Evolutionary conservation across 2,888 invertebrate species (phyloP), one percentile per base, ranked within the genome.

Genomic region (Rutpela maculata): DNA sequence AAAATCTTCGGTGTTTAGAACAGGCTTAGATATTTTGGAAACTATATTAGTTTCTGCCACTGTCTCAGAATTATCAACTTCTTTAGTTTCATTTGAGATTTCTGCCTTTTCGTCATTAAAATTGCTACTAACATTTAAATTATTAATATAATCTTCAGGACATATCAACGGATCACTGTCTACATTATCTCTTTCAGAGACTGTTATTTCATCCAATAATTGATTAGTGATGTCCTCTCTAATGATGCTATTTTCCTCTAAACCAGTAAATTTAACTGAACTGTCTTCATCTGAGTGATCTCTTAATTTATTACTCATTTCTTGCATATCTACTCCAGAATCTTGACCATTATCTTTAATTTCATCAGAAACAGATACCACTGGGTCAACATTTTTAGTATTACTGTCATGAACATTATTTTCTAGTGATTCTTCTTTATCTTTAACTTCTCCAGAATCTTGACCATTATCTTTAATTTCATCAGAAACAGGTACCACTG

Each of bases 351-450:
- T n/a, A n/a, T 50, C 50, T n/a, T 50, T 50, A 50, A 6, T 67
- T 67, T 67, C 55, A 63, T 6, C 63, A 55, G 67, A 19, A 43
- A 65, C 12, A 2, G n/a, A 6, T 65, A 22, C 31, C 22, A 43
- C 43, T 43, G 43, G 11, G 11, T 18, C 19, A 62, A 26, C 31
- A 19, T 65, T 43, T 65, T 18, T 22, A 15, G 0, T 50, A 4
- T n/a, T 50, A 50, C 7, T 50, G n/a, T n/a, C 6, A 50, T 15
- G 50, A n/a, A 0, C 3, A 50, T 15, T n/a, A 50, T 6, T 50
- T 15, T 50, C 50, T 50, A n/a, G 50, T n/a, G n/a, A 15, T 50
- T 50, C n/a, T 15, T 67, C 69, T 31, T 70, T 76, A 66, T 75
- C 75, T 66, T 77, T n/a, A n/a, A n/a, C n/a, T n/a, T n/a, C n/a